These are phyloP conservation scores for Chlorodrepanis virens DNA, from an alignment of 2,113 vertebrate genomes.

Conservation along the genomic window DNA sequence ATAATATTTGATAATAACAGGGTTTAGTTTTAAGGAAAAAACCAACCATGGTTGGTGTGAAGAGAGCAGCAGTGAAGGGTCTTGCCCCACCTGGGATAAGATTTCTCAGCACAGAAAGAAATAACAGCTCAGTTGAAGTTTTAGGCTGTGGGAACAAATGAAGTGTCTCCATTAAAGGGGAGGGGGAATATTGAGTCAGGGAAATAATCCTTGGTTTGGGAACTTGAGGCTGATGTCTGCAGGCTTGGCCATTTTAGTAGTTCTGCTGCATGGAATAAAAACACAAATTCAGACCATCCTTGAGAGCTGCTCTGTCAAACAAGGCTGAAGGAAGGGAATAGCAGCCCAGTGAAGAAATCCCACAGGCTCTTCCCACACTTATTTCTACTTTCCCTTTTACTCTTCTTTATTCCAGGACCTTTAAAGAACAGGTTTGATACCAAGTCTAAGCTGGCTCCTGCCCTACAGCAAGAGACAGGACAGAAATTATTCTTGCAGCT, in stretches of 20 bases:
- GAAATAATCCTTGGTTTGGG: not conserved
- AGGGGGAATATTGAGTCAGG: not conserved
- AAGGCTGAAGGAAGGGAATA: not conserved
- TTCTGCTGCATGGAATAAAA: not conserved
- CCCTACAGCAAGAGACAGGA: not conserved
- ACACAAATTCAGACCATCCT: not conserved
- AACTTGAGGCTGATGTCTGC: not conserved
- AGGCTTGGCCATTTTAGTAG: not conserved
- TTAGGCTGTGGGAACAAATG: not conserved
- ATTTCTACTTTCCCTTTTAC: not conserved
- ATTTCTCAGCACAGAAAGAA: not conserved
- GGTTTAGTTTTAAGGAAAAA: not conserved
- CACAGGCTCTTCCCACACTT: not conserved
- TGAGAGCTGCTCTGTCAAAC: not conserved
- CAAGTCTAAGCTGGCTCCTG: not conserved
- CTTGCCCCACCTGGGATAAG: not conserved
- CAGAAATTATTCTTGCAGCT: not conserved
- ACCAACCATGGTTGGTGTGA: rapidly evolving
- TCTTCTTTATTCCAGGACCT: not conserved
- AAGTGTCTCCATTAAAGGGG: not conserved
- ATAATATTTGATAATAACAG: rapidly evolving
- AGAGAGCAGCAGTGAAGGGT: not conserved
- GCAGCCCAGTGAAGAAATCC: rapidly evolving
- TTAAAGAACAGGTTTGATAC: not conserved
- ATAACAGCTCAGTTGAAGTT: not conserved